Conservation (phyloP, 2,113 vertebrate species). For the Taxidea taxus region DNA sequence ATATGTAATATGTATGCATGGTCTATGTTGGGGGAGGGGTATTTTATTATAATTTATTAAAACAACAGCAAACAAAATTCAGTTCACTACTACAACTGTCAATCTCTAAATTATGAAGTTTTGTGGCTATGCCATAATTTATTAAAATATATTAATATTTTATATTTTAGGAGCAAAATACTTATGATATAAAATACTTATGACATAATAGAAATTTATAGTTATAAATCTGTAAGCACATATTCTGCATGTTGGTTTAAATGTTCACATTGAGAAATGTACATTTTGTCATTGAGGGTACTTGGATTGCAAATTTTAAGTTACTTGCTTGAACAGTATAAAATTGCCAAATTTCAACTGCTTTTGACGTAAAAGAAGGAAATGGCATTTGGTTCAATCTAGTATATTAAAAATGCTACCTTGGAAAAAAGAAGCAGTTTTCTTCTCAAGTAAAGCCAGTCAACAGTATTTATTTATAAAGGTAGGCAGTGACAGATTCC, state of each 20-base stretch:
- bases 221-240: not conserved
- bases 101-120: not conserved
- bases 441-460: not conserved
- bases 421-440: not conserved
- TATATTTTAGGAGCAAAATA: not conserved
- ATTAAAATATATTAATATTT: too few species aligned
- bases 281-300: not conserved
- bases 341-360: constrained; percentile 4
- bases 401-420: not conserved
- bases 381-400: not conserved
- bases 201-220: not conserved
- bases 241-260: not conserved
- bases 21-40: not conserved
- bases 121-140: too few species aligned
- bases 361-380: not conserved
- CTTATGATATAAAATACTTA: not conserved
- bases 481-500: not conserved
- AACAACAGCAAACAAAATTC: not conserved
- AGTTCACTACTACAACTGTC: not conserved
- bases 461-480: not conserved
- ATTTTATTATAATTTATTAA: not conserved
- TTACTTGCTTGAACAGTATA: not conserved
- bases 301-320: not conserved
- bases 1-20: not conserved
- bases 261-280: not conserved